Conservation (phyloP, 2,888 invertebrate genomes). For the Nebria brevicollis region DNA sequence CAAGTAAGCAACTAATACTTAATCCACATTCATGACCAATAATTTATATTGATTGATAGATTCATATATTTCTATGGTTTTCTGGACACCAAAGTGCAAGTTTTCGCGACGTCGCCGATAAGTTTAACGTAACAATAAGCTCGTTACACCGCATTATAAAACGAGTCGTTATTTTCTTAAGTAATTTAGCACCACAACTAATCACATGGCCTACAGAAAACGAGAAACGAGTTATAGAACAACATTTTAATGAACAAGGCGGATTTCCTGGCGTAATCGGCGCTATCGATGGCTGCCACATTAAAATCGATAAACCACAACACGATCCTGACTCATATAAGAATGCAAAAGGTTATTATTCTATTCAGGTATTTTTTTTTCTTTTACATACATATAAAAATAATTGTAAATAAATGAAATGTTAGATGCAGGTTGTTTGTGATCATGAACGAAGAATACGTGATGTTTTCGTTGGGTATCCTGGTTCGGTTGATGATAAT, state of each 20-base stretch:
- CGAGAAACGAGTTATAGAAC: background rate
- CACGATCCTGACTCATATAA: background rate
- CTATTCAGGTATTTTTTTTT: background rate
- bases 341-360: background rate
- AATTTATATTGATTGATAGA: no score
- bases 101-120: background rate
- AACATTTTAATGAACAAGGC: background rate
- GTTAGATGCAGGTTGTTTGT: slow-evolving; percentile 45
- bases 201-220: background rate
- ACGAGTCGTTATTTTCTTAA: background rate
- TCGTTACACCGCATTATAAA: background rate
- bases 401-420: background rate
- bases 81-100: background rate
- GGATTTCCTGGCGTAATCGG: background rate
- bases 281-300: background rate
- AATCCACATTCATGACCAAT: no score
- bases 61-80: background rate
- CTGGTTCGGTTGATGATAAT: slow-evolving; percentile 51
- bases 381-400: background rate
- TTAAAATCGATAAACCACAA: background rate
- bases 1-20: background rate
- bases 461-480: slow-evolving; percentile 52
- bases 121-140: background rate
- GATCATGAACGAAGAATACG: slow-evolving; percentile 47
- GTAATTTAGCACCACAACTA: background rate